A percentile compares a stretch with the other conserved stretches of the same genome.
Evolutionary conservation across 2,888 invertebrate species (phyloP).

Genomic region (Panzeria rudis): DNA sequence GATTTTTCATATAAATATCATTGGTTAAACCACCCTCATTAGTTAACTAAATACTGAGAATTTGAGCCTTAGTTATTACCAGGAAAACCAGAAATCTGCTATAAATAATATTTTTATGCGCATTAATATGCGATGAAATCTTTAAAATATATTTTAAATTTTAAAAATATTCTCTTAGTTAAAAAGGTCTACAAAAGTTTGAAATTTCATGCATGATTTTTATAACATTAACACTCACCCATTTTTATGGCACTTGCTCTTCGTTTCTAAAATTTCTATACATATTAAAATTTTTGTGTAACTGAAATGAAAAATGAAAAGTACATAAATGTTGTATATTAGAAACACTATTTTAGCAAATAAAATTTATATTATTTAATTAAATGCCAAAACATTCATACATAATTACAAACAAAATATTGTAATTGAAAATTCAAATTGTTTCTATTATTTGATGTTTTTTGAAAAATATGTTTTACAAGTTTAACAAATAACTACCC

Average conservation of each 20-base stretch:
- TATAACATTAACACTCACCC: conserved; percentile 16
- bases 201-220: no score
- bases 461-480: background rate
- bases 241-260: background rate
- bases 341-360: background rate
- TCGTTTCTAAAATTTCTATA: background rate
- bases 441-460: conserved; percentile 15
- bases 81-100: background rate
- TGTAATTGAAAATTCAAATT: conserved; percentile 36
- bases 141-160: no score
- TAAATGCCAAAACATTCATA: background rate
- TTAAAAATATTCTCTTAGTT: no score
- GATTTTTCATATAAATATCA: no score
- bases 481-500: background rate
- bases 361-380: background rate
- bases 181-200: no score
- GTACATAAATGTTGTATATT: background rate
- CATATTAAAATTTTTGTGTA: background rate
- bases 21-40: no score
- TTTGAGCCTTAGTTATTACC: background rate
- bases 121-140: no score
- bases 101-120: no score
- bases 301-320: conserved; percentile 3
- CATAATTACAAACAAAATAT: background rate
- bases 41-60: no score